Evolutionary conservation across 2,888 invertebrate genomes (phyloP).

Genomic region (Pollenia angustigena): DNA sequence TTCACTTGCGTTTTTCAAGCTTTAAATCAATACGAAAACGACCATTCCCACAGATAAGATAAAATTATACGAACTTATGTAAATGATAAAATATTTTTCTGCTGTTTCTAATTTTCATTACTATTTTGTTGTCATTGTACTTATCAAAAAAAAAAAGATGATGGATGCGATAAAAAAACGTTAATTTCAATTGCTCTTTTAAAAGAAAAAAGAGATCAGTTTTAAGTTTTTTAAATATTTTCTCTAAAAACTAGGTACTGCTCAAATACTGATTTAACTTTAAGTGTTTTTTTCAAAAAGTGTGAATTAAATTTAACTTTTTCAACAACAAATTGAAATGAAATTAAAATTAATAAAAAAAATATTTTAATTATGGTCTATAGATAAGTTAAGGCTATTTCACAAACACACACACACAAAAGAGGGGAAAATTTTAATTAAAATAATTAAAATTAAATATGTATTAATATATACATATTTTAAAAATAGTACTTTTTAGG

Average conservation of each 20-base stretch:
- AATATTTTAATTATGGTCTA: constrained; percentile 62
- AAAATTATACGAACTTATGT: neutral
- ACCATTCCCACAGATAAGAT: constrained; percentile 39
- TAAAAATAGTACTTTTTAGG: constrained; percentile 10
- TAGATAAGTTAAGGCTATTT: constrained; percentile 67
- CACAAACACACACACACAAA: neutral
- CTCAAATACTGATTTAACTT: constrained; percentile 59
- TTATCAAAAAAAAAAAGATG: constrained; percentile 46
- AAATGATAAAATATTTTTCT: constrained; percentile 55
- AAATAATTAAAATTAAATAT: neutral
- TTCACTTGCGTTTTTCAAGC: constrained; percentile 1
- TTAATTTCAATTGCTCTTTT: too few relatives aligned
- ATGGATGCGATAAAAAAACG: constrained; percentile 42
- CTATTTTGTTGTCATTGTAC: constrained; percentile 28
- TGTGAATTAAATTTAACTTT: constrained; percentile 28
- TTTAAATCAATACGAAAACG: constrained; percentile 4
- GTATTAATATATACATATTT: neutral
- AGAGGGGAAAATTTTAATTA: neutral
- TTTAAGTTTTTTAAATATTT: neutral
- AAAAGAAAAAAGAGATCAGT: too few relatives aligned
- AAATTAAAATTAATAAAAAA: constrained; percentile 33
- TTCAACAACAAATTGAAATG: constrained; percentile 30
- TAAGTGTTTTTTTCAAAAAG: constrained; percentile 20
- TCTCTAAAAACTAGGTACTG: neutral
- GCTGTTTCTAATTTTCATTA: neutral